These are phyloP conservation scores for Altica lythri DNA, from an alignment of 2,888 invertebrate species.

Conservation along the genomic window DNA sequence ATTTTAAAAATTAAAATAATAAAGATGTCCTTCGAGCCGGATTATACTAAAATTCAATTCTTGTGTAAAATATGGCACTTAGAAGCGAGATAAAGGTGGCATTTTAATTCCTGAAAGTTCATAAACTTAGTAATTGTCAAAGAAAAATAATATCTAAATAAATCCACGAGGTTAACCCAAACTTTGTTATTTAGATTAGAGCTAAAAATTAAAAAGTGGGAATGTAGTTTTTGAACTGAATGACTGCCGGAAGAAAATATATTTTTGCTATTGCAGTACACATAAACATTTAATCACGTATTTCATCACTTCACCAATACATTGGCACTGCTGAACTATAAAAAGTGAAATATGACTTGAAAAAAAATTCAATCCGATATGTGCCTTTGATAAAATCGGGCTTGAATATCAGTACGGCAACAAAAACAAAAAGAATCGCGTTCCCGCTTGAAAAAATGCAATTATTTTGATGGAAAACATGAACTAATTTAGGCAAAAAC, in stretches of 20 bases:
- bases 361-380: slow-evolving; percentile 32
- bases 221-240: neutral
- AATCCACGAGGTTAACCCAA: too few relatives aligned
- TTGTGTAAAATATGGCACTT: too few relatives aligned
- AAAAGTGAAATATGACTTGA: slow-evolving; percentile 26
- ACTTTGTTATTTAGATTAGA: too few relatives aligned
- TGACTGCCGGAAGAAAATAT: slow-evolving; percentile 10
- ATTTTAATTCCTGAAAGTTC: too few relatives aligned
- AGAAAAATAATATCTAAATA: too few relatives aligned
- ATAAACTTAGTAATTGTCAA: too few relatives aligned
- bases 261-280: slow-evolving; percentile 8
- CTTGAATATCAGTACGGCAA: slow-evolving; percentile 17
- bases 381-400: slow-evolving; percentile 29
- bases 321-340: slow-evolving; percentile 14
- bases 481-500: slow-evolving; percentile 26
- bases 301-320: slow-evolving; percentile 24
- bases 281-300: slow-evolving; percentile 25
- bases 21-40: too few relatives aligned
- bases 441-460: slow-evolving; percentile 26
- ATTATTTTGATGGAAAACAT: slow-evolving; percentile 29
- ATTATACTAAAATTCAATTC: too few relatives aligned
- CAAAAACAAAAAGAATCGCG: slow-evolving; percentile 24
- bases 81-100: too few relatives aligned
- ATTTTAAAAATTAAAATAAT: too few relatives aligned
- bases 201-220: slow-evolving; percentile 1